Evolutionary conservation across 2,888 invertebrate genomes (phyloP), one percentile per base, ranked within the genome.

Genomic region (Merodon equestris): DNA sequence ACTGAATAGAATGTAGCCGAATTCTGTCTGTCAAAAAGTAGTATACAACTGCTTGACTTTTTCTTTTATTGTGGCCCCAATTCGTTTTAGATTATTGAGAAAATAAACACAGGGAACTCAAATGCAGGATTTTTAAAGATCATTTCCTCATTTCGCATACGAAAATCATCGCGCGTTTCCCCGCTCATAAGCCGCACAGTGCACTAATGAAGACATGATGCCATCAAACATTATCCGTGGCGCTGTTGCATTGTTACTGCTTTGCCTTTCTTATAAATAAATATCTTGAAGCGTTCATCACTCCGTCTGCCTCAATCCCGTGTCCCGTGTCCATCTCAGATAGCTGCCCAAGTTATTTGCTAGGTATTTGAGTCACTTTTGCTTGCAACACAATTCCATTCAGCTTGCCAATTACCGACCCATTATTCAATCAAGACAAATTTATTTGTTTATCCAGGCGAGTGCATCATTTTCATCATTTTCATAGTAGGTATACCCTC

Each of bases 301-400:
- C 18, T 45, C 15, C 61, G 9, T 44, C 27, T 9, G 0, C 12
- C 5, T 18, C 40, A n/a, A 7, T 14, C 44, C 10, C 17, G 12
- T 18, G 44, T 19, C n/a, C 13, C 38, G 42, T 47, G 40, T 68
- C 60, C 66, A 66, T 66, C 71, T 74, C 58, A 58, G 54, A 70
- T 50, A 38, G 57, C 57, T 68, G 64, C 60, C 74, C 79, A 79
- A 79, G 68, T 79, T 79, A 74, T 79, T 79, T 79, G 79, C 79
- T 79, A 79, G 79, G 74, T 79, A 79, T 84, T 83, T 82, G 83
- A 84, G 86, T 87, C 84, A 85, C 86, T 86, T 88, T 87, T 88
- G 88, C 88, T 87, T 87, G 87, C 88, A 87, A 88, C 88, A 88
- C 88, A 88, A 88, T 88, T 88, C 87, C 88, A 88, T 88, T 88